Base-by-base conservation (phyloP, 2,888 invertebrate species). In the Ichneumon xanthorius region DNA sequence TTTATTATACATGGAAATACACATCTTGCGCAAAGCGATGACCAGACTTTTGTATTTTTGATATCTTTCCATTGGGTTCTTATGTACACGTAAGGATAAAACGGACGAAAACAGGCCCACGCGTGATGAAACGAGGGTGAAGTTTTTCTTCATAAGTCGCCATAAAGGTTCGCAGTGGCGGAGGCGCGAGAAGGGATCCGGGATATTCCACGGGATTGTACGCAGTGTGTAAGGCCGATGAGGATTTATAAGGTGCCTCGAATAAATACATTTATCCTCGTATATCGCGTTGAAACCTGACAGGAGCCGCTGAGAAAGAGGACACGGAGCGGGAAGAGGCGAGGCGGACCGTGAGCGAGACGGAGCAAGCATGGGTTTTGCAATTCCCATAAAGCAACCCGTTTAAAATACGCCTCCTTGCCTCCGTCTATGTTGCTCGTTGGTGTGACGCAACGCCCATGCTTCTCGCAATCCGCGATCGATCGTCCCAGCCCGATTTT, bases 201-300 rank as follows among this genome's bases (percentile, higher is more conserved):
- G 7, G 40, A 75, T 79, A 75, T 73, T 73, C 19, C 22, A 16
- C 37, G 48, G 72, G 68, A 76, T 86, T 75, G 75, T 85, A 80
- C 30, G 30, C 22, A 75, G 80, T 71, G 68, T 71, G 72, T 76
- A 72, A 75, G 61, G 61, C 71, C 84, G 86, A 88, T 89, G 86
- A 85, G 85, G 85, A 89, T 88, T 88, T 88, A 87, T 89, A 88
- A 86, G 85, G 85, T 84, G 85, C 71, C 85, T 87, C 71, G 84
- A 80, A 86, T 85, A 78, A 83, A 87, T 76, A 82, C 73, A 79
- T 79, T 88, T 86, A 87, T 81, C 68, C 78, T 75, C 40, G 68
- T 71, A 67, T 81, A 84, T 85, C 73, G 53, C 50, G 71, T 70
- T 80, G 77, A 71, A 50, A 82, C 58, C 53, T 61, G 79, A 61